phyloP scores from a whole-genome alignment of 2,113 vertebrate genomes.

The Phyllopteryx taeniolatus region DNA sequence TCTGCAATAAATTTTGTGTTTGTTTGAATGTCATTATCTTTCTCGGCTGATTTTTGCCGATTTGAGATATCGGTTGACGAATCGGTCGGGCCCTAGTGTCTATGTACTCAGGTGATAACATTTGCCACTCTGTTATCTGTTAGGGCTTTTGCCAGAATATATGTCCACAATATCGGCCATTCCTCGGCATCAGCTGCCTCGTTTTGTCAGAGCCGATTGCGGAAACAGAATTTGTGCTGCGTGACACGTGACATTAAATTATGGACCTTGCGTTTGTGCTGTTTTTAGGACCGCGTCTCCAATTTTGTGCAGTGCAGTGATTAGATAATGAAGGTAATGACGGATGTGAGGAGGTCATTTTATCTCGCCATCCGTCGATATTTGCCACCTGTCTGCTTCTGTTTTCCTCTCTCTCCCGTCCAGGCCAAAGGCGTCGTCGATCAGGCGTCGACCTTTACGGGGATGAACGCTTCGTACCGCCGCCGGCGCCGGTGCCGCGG shows the following conservation, averaged over 20 bases:
- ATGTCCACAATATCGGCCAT: background rate
- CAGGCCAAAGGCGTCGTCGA: slow-evolving; percentile 34
- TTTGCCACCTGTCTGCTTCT: background rate
- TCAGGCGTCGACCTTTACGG: slow-evolving; percentile 50
- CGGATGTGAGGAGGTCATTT: background rate
- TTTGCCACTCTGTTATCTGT: background rate
- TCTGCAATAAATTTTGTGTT: no score
- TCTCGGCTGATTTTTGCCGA: no score
- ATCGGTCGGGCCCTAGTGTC: background rate
- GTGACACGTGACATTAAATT: background rate
- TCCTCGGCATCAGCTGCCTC: background rate
- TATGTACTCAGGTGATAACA: background rate
- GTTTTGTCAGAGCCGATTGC: background rate
- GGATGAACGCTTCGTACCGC: slow-evolving; percentile 37
- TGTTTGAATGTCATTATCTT: no score
- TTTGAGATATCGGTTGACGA: no score
- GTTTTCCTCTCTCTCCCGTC: background rate
- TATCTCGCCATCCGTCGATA: background rate
- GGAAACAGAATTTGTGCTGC: background rate
- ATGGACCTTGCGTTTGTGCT: background rate
- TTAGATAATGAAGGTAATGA: background rate
- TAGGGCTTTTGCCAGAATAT: background rate
- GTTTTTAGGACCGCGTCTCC: no score
- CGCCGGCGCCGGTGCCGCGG: slow-evolving; percentile 24
- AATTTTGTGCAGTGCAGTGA: background rate